These are phyloP conservation scores for Cylindroiulus punctatus DNA, from an alignment of 2,888 invertebrate species.

Conservation along the genomic window DNA sequence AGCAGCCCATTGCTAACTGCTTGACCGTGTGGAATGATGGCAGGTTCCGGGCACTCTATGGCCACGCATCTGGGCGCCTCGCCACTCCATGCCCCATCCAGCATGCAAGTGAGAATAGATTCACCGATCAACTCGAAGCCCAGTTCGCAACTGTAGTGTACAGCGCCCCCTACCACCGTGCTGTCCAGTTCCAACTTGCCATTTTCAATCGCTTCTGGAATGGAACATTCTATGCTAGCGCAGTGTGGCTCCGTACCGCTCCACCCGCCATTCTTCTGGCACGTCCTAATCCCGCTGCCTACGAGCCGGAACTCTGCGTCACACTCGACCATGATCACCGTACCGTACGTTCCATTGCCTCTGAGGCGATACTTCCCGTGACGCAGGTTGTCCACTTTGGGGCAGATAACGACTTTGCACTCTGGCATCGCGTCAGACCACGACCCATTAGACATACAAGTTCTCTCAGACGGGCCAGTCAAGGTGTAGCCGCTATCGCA, in stretches of 20 bases:
- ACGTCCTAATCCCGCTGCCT: slow-evolving; percentile 46
- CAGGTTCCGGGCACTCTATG: slow-evolving; percentile 51
- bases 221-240: slow-evolving; percentile 44
- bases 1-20: background rate
- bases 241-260: slow-evolving; percentile 55
- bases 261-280: slow-evolving; percentile 54
- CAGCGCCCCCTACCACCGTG: slow-evolving; percentile 54
- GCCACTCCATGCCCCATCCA: slow-evolving; percentile 56
- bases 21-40: slow-evolving; percentile 7
- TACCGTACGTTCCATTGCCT: slow-evolving; percentile 49
- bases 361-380: slow-evolving; percentile 19
- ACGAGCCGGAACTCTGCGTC: slow-evolving; percentile 48
- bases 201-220: background rate
- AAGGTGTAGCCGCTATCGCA: slow-evolving; percentile 63
- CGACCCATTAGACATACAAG: slow-evolving; percentile 62
- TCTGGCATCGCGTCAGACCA: slow-evolving; percentile 61
- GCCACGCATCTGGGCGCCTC: slow-evolving; percentile 52
- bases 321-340: slow-evolving; percentile 37
- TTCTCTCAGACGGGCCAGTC: slow-evolving; percentile 61
- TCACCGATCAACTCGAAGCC: slow-evolving; percentile 58
- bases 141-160: slow-evolving; percentile 58
- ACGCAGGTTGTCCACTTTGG: background rate
- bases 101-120: slow-evolving; percentile 56
- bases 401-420: slow-evolving; percentile 59
- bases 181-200: slow-evolving; percentile 37